Evolutionary conservation across 2,113 vertebrate species (phyloP).

Genomic region (Tylochromis polylepis): DNA sequence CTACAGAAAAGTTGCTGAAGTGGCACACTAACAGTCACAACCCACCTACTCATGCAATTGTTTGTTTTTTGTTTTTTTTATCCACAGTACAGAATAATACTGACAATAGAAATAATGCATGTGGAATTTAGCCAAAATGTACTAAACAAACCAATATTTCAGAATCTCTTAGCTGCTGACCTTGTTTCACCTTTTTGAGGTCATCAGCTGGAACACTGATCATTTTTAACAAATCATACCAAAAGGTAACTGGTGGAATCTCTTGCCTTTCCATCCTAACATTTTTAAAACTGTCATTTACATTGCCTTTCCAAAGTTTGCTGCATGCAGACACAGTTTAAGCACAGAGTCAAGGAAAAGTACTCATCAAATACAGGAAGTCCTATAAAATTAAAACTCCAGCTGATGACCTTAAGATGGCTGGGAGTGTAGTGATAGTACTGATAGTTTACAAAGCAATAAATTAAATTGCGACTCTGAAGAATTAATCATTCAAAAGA

Average conservation of each 20-base stretch:
- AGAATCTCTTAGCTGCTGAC: not conserved
- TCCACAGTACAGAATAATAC: not conserved
- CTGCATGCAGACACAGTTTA: too few species aligned
- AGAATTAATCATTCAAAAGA: not conserved
- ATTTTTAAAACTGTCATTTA: not conserved
- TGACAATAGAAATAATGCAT: not conserved
- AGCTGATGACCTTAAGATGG: not conserved
- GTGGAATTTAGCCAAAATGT: not conserved
- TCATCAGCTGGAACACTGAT: not conserved
- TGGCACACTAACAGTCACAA: not conserved
- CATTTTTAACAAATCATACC: not conserved
- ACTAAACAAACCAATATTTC: not conserved
- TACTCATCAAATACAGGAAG: not conserved
- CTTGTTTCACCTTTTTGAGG: not conserved
- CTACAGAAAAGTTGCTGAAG: not conserved
- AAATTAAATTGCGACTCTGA: not conserved
- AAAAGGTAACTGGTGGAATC: too few species aligned
- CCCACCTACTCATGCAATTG: not conserved
- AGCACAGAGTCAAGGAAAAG: not conserved
- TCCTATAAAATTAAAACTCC: not conserved
- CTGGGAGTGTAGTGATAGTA: not conserved
- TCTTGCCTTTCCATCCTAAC: not conserved
- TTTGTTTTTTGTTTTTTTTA: not conserved
- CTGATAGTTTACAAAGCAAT: not conserved
- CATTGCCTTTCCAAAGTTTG: too few species aligned